Percentiles rank a stretch among this genome's conserved stretches.
Conservation (phyloP, 2,888 invertebrate genomes). For the Pediacus dermestoides region DNA sequence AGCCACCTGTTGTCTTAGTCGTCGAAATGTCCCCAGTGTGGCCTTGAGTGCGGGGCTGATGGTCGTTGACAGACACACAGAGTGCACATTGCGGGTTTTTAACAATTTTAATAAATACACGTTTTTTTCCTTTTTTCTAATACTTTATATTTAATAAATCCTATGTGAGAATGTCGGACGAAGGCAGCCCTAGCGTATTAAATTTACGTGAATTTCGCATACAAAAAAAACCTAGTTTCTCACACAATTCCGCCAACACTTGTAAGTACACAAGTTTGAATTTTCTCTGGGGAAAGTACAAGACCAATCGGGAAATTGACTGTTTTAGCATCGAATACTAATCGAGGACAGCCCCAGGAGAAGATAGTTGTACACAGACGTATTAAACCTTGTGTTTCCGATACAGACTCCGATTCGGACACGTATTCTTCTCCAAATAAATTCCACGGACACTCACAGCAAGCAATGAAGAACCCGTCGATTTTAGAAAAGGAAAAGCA, state of each 20-base stretch:
- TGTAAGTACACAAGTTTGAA: conserved; percentile 31
- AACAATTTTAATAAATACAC: too few relatives aligned
- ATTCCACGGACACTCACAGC: conserved; percentile 7
- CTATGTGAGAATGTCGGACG: conserved; percentile 44
- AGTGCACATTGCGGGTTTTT: too few relatives aligned
- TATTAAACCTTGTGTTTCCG: conserved; percentile 15
- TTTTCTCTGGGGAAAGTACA: too few relatives aligned
- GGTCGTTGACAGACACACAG: too few relatives aligned
- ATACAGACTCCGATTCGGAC: conserved; percentile 57
- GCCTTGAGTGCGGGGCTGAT: too few relatives aligned
- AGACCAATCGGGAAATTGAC: too few relatives aligned
- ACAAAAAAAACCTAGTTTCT: conserved; percentile 57
- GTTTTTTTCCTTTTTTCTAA: too few relatives aligned
- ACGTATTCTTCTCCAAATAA: conserved; percentile 37
- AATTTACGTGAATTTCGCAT: conserved; percentile 67
- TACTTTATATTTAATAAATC: too few relatives aligned
- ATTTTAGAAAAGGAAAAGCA: conserved; percentile 55
- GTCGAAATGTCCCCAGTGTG: too few relatives aligned
- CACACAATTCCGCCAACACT: conserved; percentile 38
- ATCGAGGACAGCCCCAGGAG: conserved; percentile 16
- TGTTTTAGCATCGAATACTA: conserved; percentile 30
- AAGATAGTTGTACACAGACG: conserved; percentile 24
- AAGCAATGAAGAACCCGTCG: conserved; percentile 34
- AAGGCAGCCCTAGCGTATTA: conserved; percentile 58
- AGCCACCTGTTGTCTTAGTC: too few relatives aligned